Base-by-base conservation (phyloP, 1,140 invertebrate genomes). In the Stenopsyche tienmushanensis region DNA sequence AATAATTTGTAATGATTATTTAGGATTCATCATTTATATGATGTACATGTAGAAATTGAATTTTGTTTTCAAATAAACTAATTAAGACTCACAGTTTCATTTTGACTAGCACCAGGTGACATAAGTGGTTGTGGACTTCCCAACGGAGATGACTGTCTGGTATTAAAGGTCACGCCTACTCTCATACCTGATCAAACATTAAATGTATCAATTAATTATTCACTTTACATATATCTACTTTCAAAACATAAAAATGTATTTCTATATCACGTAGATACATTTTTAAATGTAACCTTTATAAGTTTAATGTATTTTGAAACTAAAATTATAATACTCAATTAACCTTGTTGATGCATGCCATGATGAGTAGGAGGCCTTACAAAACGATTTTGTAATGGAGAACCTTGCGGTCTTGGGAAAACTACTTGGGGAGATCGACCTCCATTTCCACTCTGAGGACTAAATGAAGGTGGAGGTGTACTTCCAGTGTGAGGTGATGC, bases 61-160 rank as follows among this genome's bases (percentile, higher is more conserved):
- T 7, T 18, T 15, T 7, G 17, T 15, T 47, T 47, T 18, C 10
- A 15, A 9, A 47, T 9, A 47, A 8, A 47, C 17, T 5, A 42
- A 45, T 42, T 25, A 26, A 44, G n/a, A 29, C 54, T 72, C 62
- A 81, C 77, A 3, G 65, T 49, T 64, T 81, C 79, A 53, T 76
- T 78, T 10, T 71, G 64, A 9, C 73, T 71, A 65, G 79, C 80
- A 50, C 79, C 79, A 1, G 79, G 79, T 8, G 80, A 82, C 7
- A 78, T 79, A 53, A 80, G 63, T 5, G 80, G 79, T 65, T 82
- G 80, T 3, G 80, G 80, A 66, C 80, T 82, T 10, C 80, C 80
- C 3, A 80, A 73, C 1, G 80, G 80, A 2, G 80, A 82, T 5
- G 78, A 80, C 60, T 82, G 79, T 5, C 78, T 73, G 18, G 67